Base-by-base conservation (phyloP, 2,888 invertebrate species). In the Meghimatium bilineatum region DNA sequence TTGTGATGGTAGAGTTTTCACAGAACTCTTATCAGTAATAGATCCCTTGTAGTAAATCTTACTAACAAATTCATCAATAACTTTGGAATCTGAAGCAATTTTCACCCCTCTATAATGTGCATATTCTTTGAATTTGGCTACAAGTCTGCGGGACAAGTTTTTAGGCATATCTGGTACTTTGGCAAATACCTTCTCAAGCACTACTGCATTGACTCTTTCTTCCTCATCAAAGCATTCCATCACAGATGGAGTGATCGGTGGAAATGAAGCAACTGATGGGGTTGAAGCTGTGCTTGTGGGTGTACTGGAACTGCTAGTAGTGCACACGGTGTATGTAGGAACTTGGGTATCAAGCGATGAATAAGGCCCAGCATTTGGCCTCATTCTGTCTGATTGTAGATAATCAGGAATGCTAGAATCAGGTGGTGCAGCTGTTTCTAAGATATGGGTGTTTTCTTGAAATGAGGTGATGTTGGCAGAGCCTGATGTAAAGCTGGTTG, bases 51-150 rank as follows among this genome's bases (percentile, higher is more conserved):
- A 84, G 29, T 63, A 84, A 36, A 84, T 84, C 56, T 80, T 84
- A 38, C 76, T 80, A 26, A 84, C 84, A 80, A 84, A 84, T 34
- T 84, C 84, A 84, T 84, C 84, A 67, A 84, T 80, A 20, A 84
- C 84, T 69, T 80, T 84, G 20, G 80, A 79, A 66, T 78, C 77
- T 32, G 83, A 38, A 32, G 84, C 80, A n/a, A 84, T 84, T 56
- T 72, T 80, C 10, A 84, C 80, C 36, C 80, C 80, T 29, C 71
- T 80, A 69, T 75, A 36, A n/a, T 44, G 38, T 12, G 84, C 80
- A 80, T 80, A 84, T 29, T 84, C 34, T 34, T 84, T 84, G 75
- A 84, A 84, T 74, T 80, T 80, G 20, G 36, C 69, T 10, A 84
- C 80, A 23, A 84, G 79, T 3, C 84, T 32, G 20, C 71, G 80